Conservation (phyloP, 2,113 vertebrate species). For the Silurus glanis region DNA sequence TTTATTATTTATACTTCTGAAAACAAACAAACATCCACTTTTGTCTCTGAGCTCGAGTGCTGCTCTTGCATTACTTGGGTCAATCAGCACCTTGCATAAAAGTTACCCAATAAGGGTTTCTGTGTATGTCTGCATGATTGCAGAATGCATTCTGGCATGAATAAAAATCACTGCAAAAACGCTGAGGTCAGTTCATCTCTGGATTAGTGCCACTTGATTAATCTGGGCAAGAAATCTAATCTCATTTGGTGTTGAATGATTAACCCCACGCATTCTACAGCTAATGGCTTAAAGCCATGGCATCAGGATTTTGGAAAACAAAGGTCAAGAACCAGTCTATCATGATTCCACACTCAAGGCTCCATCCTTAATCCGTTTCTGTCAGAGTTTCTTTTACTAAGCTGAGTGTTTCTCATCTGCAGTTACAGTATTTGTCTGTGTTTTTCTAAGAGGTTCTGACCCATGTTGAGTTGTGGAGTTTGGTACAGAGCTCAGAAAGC, state of each 20-base stretch:
- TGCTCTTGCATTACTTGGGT: conserved; percentile 7
- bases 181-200: conserved; percentile 35
- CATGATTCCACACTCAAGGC: not conserved
- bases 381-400: not conserved
- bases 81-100: not conserved
- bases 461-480: not conserved
- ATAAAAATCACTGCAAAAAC: not conserved
- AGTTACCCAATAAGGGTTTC: not conserved
- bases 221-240: conserved; percentile 33
- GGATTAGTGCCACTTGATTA: conserved; percentile 44
- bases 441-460: not conserved
- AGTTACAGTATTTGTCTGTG: not conserved
- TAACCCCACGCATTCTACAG: conserved; percentile 11
- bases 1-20: not conserved
- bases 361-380: conserved; percentile 5
- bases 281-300: conserved; percentile 24
- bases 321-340: conserved; percentile 3
- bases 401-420: not conserved
- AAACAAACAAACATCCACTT: not conserved
- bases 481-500: not conserved
- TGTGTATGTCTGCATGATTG: not conserved
- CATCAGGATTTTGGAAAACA: conserved; percentile 10
- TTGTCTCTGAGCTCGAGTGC: not conserved
- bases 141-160: conserved; percentile 3
- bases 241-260: conserved; percentile 19